Percentiles rank a stretch among this genome's conserved stretches.
These are phyloP conservation scores for Burhinus oedicnemus DNA, from an alignment of 2,113 vertebrate species.

Conservation along the genomic window DNA sequence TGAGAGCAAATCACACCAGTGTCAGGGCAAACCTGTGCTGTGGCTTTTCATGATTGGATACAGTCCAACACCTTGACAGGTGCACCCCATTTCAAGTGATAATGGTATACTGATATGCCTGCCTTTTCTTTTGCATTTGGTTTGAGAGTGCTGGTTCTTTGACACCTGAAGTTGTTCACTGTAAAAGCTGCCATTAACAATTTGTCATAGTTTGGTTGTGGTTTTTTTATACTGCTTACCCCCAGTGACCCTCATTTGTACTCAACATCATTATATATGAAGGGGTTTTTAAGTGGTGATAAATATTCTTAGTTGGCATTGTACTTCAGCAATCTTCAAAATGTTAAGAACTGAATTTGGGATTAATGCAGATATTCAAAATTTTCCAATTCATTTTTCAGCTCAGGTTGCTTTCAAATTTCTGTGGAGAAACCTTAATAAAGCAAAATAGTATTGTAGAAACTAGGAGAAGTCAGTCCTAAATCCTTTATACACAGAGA, in stretches of 20 bases:
- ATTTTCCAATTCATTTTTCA: neutral
- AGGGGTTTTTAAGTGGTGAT: neutral
- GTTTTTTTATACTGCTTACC: neutral
- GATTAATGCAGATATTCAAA: neutral
- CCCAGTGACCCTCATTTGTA: neutral
- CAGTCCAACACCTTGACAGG: conserved; percentile 1
- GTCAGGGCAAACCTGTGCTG: conserved; percentile 13
- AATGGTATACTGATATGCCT: neutral
- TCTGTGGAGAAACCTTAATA: neutral
- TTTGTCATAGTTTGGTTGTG: neutral
- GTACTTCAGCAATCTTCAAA: neutral
- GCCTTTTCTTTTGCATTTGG: neutral
- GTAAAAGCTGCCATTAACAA: neutral
- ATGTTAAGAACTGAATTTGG: neutral
- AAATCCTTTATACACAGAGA: neutral
- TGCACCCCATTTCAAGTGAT: neutral
- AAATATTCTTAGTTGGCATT: neutral
- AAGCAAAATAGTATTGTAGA: neutral
- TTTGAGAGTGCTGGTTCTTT: neutral
- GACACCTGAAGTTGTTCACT: neutral
- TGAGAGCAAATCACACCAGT: neutral
- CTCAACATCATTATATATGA: neutral
- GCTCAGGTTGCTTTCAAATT: neutral
- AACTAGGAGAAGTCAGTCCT: neutral
- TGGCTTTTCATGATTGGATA: conserved; percentile 9